These are phyloP conservation scores for Platycnemis pennipes DNA, from an alignment of 2,888 invertebrate species.

Conservation along the genomic window DNA sequence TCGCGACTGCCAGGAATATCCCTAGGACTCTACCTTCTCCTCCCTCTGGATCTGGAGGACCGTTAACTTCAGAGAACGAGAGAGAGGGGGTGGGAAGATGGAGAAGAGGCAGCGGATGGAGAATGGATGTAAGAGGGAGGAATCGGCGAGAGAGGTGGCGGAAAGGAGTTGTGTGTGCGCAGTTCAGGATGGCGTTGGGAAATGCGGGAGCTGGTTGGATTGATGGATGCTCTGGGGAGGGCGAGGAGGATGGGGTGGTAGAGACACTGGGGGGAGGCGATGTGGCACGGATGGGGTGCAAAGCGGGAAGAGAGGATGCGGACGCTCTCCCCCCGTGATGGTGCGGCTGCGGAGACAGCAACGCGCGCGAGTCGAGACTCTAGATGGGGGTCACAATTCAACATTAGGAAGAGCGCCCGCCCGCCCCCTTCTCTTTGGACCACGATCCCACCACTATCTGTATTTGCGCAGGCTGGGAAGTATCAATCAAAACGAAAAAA, in stretches of 20 bases:
- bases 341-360: background rate
- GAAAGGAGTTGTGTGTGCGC: background rate
- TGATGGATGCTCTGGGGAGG: background rate
- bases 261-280: background rate
- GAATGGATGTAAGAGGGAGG: background rate
- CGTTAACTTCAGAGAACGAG: background rate
- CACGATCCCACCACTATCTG: constrained; percentile 27
- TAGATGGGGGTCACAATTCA: constrained; percentile 63
- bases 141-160: background rate
- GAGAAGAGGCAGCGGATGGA: background rate
- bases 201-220: background rate
- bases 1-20: background rate
- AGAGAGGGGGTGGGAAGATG: background rate
- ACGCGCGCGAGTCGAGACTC: background rate
- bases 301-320: background rate
- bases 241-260: background rate
- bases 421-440: background rate
- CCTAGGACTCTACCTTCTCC: background rate
- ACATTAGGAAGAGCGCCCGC: constrained; percentile 13
- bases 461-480: constrained; percentile 55
- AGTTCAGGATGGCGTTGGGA: background rate
- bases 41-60: no score
- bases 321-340: background rate
- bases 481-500: constrained; percentile 41
- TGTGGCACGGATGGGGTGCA: no score